Percentiles rank a stretch among this genome's conserved stretches.
phyloP scores from a whole-genome alignment of 2,113 vertebrate species.

The Cynoglossus semilaevis region DNA sequence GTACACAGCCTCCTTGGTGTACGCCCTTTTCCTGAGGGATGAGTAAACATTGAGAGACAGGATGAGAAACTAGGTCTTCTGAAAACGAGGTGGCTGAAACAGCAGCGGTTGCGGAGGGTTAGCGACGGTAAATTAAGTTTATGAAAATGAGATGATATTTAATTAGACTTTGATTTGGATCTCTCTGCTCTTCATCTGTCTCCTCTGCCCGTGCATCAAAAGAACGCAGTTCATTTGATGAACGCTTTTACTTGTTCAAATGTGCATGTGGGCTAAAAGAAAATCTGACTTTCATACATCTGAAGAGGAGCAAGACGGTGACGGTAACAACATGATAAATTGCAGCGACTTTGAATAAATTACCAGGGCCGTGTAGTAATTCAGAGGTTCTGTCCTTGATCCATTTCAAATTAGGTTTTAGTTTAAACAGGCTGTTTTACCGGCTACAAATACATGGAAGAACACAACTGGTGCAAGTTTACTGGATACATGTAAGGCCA shows the following conservation, averaged over 20 bases:
- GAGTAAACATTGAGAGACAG: slow-evolving; percentile 25
- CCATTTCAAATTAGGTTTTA: slow-evolving; percentile 21
- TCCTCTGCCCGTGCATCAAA: slow-evolving; percentile 65
- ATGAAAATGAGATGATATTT: slow-evolving; percentile 73
- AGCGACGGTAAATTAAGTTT: slow-evolving; percentile 58
- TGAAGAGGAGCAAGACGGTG: slow-evolving; percentile 40
- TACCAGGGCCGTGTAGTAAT: slow-evolving; percentile 46
- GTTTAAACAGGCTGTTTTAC: slow-evolving; percentile 17
- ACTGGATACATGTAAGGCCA: no score
- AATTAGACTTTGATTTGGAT: slow-evolving; percentile 72
- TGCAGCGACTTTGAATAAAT: slow-evolving; percentile 36
- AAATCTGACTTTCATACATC: slow-evolving; percentile 59
- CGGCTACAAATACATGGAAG: no score
- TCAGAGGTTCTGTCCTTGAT: slow-evolving; percentile 20
- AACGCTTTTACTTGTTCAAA: slow-evolving; percentile 61
- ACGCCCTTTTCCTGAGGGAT: slow-evolving; percentile 88
- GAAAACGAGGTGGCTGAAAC: slow-evolving; percentile 53
- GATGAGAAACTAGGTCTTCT: slow-evolving; percentile 55
- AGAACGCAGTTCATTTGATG: slow-evolving; percentile 60
- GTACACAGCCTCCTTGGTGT: slow-evolving; percentile 96
- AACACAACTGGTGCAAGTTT: no score
- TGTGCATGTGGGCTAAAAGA: slow-evolving; percentile 48
- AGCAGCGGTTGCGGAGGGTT: slow-evolving; percentile 54
- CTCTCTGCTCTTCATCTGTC: slow-evolving; percentile 69
- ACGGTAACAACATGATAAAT: slow-evolving; percentile 55